Evolutionary conservation across 2,888 invertebrate genomes (phyloP).

Genomic region (Nomada ruficornis): DNA sequence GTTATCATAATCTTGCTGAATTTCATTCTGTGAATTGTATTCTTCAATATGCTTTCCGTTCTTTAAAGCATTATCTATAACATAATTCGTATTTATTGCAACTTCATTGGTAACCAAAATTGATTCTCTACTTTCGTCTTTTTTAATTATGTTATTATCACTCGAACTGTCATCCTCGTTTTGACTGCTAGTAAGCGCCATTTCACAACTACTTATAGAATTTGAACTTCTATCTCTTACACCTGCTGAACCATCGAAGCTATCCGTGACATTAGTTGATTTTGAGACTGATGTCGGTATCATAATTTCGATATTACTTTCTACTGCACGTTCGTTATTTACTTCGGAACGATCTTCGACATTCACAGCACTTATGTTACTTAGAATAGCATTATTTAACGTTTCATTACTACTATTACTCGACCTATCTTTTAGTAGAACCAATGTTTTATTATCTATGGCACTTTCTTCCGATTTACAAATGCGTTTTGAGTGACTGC

Average conservation of each 20-base stretch:
- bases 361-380: slow-evolving; percentile 51
- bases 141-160: slow-evolving; percentile 66
- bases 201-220: slow-evolving; percentile 83
- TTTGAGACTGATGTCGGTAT: slow-evolving; percentile 81
- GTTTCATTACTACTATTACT: slow-evolving; percentile 79
- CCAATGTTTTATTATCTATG: slow-evolving; percentile 78
- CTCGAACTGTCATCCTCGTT: slow-evolving; percentile 77
- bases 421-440: slow-evolving; percentile 73
- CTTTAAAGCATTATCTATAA: slow-evolving; percentile 45
- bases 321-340: slow-evolving; percentile 62
- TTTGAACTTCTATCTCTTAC: slow-evolving; percentile 81
- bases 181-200: slow-evolving; percentile 81
- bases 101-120: slow-evolving; percentile 47
- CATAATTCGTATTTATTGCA: slow-evolving; percentile 56
- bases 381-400: slow-evolving; percentile 73
- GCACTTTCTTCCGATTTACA: slow-evolving; percentile 83
- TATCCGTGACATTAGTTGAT: slow-evolving; percentile 68
- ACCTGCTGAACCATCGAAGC: slow-evolving; percentile 69
- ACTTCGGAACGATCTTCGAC: slow-evolving; percentile 42
- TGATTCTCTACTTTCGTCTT: slow-evolving; percentile 53
- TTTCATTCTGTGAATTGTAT: slow-evolving; percentile 31
- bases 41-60: slow-evolving; percentile 46
- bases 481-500: slow-evolving; percentile 79
- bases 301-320: slow-evolving; percentile 80
- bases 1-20: slow-evolving; percentile 39